Percentiles rank a stretch among this genome's conserved stretches.
These are phyloP conservation scores for Hydrozoanthus gracilis DNA, from an alignment of 92 coral and sea anemone species.

Conservation along the genomic window DNA sequence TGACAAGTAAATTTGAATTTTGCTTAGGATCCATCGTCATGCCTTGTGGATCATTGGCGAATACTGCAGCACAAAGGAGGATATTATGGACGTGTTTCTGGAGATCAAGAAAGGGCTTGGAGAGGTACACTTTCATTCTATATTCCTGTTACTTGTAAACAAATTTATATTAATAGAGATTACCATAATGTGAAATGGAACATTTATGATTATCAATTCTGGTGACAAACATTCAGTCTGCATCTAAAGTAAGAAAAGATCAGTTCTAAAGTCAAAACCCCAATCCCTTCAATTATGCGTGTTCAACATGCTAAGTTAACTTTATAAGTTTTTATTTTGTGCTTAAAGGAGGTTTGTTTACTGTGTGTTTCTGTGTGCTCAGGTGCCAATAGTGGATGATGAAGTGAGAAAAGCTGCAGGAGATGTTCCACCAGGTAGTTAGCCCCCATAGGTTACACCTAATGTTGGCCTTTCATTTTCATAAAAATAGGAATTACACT, in stretches of 20 bases:
- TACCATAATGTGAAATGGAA: no score
- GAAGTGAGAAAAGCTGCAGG: slow-evolving; percentile 96
- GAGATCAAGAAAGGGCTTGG: slow-evolving; percentile 95
- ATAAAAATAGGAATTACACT: no score
- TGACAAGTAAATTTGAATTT: background rate
- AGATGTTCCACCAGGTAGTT: slow-evolving; percentile 74
- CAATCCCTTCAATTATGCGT: no score
- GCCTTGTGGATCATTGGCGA: slow-evolving; percentile 99
- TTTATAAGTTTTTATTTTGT: background rate
- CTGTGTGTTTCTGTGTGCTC: background rate
- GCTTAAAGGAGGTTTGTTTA: background rate
- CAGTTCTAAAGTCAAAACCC: no score
- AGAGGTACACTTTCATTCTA: slow-evolving; percentile 54
- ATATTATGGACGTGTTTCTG: slow-evolving; percentile 85
- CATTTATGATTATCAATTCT: no score
- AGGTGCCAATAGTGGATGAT: slow-evolving; percentile 97
- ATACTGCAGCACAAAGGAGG: slow-evolving; percentile 88
- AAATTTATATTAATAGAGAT: no score
- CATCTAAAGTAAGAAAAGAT: no score
- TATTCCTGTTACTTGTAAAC: no score
- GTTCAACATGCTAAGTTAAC: background rate
- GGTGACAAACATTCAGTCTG: no score
- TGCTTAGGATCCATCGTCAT: slow-evolving; percentile 92
- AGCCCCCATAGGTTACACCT: no score
- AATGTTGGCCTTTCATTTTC: no score